phyloP scores from a whole-genome alignment of 1,140 invertebrate species.

The Solenopsis invicta region DNA sequence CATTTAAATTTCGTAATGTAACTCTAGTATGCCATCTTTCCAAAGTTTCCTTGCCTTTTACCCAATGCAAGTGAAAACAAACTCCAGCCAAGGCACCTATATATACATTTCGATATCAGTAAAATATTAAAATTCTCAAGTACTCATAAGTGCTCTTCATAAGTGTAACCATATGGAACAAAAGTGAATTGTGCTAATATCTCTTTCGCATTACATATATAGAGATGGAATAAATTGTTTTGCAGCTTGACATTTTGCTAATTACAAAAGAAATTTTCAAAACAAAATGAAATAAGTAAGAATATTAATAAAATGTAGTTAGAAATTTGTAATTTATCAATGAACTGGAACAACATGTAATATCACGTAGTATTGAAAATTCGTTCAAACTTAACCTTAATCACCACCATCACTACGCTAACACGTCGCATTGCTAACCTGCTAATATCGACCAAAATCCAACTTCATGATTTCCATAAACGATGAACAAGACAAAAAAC shows the following conservation, averaged over 20 bases:
- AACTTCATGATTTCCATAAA: constrained; percentile 67
- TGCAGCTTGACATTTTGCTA: neutral
- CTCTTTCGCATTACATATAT: too few species aligned
- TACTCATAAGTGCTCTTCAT: neutral
- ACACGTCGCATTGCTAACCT: constrained; percentile 66
- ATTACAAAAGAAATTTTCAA: neutral
- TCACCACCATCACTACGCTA: neutral
- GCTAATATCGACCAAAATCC: constrained; percentile 77
- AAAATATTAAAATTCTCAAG: neutral
- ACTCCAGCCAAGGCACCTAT: constrained; percentile 68
- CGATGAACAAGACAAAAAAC: constrained; percentile 70
- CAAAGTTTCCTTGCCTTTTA: constrained; percentile 69
- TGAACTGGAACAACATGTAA: neutral
- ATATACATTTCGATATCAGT: neutral
- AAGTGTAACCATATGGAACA: neutral
- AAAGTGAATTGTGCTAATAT: neutral
- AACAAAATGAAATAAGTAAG: neutral
- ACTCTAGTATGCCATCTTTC: constrained; percentile 70
- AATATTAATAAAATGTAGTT: neutral
- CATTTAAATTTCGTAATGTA: constrained; percentile 67
- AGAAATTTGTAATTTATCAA: neutral
- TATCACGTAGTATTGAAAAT: too few species aligned
- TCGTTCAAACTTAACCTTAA: neutral
- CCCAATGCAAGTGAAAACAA: constrained; percentile 76
- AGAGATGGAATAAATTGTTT: too few species aligned